Conservation (phyloP, 2,797 vertebrate species). For the Odontamblyopus rebecca region DNA sequence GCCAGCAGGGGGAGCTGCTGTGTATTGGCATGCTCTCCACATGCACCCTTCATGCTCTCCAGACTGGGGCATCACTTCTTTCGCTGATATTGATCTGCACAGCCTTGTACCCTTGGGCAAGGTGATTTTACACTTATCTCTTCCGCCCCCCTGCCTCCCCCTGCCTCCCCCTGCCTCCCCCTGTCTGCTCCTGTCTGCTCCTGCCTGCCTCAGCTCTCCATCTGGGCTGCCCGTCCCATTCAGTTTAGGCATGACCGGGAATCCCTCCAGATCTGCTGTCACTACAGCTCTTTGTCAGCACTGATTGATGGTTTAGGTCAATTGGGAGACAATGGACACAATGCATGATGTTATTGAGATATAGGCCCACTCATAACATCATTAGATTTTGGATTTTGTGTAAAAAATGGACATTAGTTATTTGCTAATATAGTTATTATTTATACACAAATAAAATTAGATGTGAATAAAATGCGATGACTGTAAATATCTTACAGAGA, state of each 20-base stretch:
- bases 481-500: background rate
- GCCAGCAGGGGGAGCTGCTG: conserved; percentile 54
- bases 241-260: conserved; percentile 42
- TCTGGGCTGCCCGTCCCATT: conserved; percentile 46
- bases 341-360: background rate
- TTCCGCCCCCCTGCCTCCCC: conserved; percentile 2
- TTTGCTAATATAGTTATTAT: no score
- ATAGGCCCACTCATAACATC: background rate
- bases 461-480: background rate
- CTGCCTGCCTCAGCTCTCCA: conserved; percentile 31
- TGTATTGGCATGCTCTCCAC: conserved; percentile 10
- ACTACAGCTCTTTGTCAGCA: conserved; percentile 39
- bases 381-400: background rate
- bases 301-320: conserved; percentile 58
- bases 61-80: conserved; percentile 62
- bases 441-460: background rate
- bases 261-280: conserved; percentile 59
- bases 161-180: background rate
- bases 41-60: conserved; percentile 26
- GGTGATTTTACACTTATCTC: conserved; percentile 74
- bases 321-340: conserved; percentile 16
- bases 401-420: no score
- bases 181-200: conserved; percentile 1
- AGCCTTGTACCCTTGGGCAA: conserved; percentile 73
- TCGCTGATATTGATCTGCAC: conserved; percentile 72